Base-by-base conservation (phyloP, 2,797 vertebrate genomes). In the Naso thynnoides region DNA sequence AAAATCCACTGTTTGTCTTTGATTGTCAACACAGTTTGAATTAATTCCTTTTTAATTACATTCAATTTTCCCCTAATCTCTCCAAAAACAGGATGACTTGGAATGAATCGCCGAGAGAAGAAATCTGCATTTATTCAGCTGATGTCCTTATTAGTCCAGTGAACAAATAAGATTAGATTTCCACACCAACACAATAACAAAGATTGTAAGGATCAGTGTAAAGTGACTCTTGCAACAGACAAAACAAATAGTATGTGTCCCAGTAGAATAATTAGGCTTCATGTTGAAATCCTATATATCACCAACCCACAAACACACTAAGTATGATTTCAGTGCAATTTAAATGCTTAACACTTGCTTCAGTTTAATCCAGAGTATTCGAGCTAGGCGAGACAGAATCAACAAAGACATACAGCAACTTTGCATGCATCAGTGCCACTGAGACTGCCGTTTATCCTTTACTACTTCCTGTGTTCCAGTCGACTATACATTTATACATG, bases 1-100 rank as follows among this genome's bases (percentile, higher is more conserved):
- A 70, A 60, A 68, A 70, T 57, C 70, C 62, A 48, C 71, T 69
- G 74, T 73, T 86, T 76, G 50, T 45, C 60, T 83, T 47, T 61
- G 41, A 72, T 53, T 67, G 65, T 80, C 75, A 73, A 65, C 76
- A 76, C 62, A 45, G 41, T 75, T 57, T 73, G 62, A 68, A 52
- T 66, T 56, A 65, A 78, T 63, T 71, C 36, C n/a, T 33, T 45
- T 83, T 74, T 69, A 79, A 75, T 80, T 48, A 24, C 0, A 8
- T 58, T 55, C 70, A 50, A 80, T 76, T 66, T 53, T 3, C 27
- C 23, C 18, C n/a, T 64, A 47, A 72, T 75, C 73, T 73, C 48
- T 9, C n/a, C n/a, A 1, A 66, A 53, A 50, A 36, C 60, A 36
- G 58, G 23, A 13, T 11, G 27, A 41, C 72, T 52, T 55, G 3